Evolutionary conservation across 2,797 vertebrate genomes (phyloP).

Genomic region (Mormyrops attenuatus): DNA sequence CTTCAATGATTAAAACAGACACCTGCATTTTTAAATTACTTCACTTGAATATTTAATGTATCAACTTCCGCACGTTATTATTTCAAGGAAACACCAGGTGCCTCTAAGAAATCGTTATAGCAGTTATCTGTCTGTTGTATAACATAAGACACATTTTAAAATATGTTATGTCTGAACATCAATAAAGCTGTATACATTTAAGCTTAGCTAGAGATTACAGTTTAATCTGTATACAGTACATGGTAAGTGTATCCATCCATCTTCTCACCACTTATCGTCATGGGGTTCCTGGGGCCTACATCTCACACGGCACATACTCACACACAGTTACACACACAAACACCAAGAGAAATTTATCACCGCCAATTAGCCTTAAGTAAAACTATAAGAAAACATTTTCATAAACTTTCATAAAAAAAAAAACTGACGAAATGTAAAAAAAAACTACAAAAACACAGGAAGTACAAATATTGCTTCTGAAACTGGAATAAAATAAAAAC

Average conservation of each 20-base stretch:
- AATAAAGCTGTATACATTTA: too few relatives aligned
- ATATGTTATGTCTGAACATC: neutral
- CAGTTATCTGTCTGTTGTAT: neutral
- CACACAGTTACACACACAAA: neutral
- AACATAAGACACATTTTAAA: neutral
- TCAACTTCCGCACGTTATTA: neutral
- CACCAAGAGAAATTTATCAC: neutral
- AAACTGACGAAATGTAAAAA: neutral
- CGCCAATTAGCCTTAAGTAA: neutral
- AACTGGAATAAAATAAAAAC: neutral
- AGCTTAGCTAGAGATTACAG: neutral
- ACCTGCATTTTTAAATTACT: neutral
- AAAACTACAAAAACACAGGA: neutral
- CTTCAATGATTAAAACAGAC: too few relatives aligned
- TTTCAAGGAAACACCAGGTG: neutral
- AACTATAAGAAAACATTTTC: neutral
- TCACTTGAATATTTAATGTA: neutral
- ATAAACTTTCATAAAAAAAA: neutral
- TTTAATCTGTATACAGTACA: neutral
- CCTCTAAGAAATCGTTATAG: neutral
- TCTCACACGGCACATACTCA: neutral
- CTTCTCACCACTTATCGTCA: neutral
- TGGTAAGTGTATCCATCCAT: neutral
- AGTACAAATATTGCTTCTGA: neutral
- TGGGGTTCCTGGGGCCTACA: neutral